These are phyloP conservation scores for Drosophila histrio DNA, from an alignment of 2,888 invertebrate genomes.

Conservation along the genomic window DNA sequence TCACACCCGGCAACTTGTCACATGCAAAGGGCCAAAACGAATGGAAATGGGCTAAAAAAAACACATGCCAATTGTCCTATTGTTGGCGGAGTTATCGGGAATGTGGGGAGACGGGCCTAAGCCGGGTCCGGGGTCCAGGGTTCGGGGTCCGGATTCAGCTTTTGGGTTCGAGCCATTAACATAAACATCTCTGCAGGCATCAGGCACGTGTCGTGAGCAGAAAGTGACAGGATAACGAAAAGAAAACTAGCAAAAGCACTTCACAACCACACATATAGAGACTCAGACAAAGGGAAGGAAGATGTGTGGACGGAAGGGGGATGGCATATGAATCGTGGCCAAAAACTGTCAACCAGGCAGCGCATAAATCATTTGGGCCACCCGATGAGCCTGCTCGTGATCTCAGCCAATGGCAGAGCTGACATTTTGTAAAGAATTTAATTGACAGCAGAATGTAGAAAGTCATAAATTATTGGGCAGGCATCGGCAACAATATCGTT, in stretches of 20 bases:
- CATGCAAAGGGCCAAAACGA: constrained; percentile 30
- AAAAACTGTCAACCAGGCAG: constrained; percentile 58
- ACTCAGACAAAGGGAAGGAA: not conserved
- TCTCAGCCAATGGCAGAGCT: constrained; percentile 55
- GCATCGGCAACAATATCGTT: constrained; percentile 13
- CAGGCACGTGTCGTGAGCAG: constrained; percentile 59
- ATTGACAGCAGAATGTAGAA: constrained; percentile 72
- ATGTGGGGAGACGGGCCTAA: constrained; percentile 13
- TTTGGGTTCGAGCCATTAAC: constrained; percentile 64
- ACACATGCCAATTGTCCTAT: constrained; percentile 73
- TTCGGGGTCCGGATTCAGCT: not conserved
- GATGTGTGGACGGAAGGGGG: not conserved
- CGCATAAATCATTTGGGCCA: constrained; percentile 69
- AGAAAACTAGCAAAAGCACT: constrained; percentile 63
- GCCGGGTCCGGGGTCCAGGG: constrained; percentile 23
- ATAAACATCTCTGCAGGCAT: constrained; percentile 73
- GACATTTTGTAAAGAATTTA: constrained; percentile 75
- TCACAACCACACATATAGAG: constrained; percentile 23
- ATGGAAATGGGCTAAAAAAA: constrained; percentile 51
- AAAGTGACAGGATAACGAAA: constrained; percentile 53
- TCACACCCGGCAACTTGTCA: constrained; percentile 37
- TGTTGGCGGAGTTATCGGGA: constrained; percentile 17
- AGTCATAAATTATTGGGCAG: constrained; percentile 70
- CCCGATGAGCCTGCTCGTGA: constrained; percentile 34
- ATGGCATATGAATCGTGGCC: constrained; percentile 37